Evolutionary conservation across 2,113 vertebrate genomes (phyloP).

Genomic region (Crotalus viridis): DNA sequence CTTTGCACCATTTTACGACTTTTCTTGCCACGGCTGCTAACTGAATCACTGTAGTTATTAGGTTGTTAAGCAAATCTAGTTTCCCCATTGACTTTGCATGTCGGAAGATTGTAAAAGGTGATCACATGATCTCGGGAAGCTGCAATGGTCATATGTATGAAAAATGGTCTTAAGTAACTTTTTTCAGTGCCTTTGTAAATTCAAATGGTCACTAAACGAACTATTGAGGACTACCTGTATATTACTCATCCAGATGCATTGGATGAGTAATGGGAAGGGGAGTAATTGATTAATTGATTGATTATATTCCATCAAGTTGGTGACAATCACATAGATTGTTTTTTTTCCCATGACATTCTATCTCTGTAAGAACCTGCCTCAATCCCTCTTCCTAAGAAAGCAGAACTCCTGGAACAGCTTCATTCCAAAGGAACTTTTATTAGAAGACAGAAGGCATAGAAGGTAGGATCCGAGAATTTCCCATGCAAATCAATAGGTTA

Average conservation of each 20-base stretch:
- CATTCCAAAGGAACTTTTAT: too few species aligned
- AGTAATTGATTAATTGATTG: not conserved
- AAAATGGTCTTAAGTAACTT: not conserved
- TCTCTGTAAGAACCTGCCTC: too few species aligned
- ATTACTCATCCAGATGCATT: not conserved
- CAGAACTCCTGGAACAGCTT: too few species aligned
- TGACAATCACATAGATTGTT: not conserved
- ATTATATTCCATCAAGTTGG: not conserved
- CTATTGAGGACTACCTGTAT: not conserved
- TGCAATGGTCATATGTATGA: not conserved
- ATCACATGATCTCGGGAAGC: not conserved
- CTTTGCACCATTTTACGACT: not conserved
- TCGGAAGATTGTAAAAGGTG: not conserved
- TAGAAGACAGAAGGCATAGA: too few species aligned
- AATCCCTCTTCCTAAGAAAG: too few species aligned
- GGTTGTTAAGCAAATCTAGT: not conserved
- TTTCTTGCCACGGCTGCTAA: not conserved
- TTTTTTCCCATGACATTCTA: not conserved
- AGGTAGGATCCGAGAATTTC: too few species aligned
- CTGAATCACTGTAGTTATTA: not conserved
- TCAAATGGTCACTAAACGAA: not conserved
- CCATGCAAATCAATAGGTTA: too few species aligned
- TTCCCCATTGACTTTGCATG: not conserved
- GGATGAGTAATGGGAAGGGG: not conserved
- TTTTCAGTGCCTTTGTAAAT: not conserved